Evolutionary conservation across 2,113 vertebrate genomes (phyloP).

Genomic region (Circaetus gallicus): DNA sequence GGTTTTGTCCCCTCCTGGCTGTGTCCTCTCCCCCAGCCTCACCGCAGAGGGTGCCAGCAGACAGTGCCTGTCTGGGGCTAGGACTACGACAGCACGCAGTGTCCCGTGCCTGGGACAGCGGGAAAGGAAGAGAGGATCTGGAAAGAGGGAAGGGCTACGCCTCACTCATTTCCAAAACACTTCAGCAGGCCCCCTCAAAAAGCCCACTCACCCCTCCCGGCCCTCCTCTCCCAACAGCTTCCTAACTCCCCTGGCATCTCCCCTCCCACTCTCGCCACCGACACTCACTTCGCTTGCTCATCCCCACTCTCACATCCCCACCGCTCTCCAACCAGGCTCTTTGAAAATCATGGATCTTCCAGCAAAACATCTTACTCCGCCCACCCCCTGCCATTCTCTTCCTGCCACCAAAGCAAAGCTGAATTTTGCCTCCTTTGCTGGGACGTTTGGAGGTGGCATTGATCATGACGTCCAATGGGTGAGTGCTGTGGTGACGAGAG

Average conservation of each 20-base stretch:
- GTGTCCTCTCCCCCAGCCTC: background rate
- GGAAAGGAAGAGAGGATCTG: background rate
- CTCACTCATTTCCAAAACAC: background rate
- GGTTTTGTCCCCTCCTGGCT: background rate
- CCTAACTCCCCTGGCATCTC: background rate
- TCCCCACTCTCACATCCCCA: background rate
- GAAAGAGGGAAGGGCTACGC: background rate
- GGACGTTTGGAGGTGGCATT: rapidly evolving
- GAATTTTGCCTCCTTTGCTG: background rate
- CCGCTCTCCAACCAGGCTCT: background rate
- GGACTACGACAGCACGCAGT: background rate
- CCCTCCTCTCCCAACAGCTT: background rate
- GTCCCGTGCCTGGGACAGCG: background rate
- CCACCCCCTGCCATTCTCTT: background rate
- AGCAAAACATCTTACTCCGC: background rate
- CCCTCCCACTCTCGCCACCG: rapidly evolving
- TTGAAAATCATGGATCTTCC: background rate
- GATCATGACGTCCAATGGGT: rapidly evolving
- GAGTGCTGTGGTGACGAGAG: background rate
- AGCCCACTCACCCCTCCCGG: background rate
- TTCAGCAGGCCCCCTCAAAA: background rate
- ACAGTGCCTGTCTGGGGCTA: background rate
- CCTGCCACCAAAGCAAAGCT: background rate
- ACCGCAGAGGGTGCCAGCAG: background rate
- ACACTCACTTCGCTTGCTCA: background rate